These are phyloP conservation scores for Papilio demoleus DNA, from an alignment of 2,888 invertebrate species.

Conservation along the genomic window DNA sequence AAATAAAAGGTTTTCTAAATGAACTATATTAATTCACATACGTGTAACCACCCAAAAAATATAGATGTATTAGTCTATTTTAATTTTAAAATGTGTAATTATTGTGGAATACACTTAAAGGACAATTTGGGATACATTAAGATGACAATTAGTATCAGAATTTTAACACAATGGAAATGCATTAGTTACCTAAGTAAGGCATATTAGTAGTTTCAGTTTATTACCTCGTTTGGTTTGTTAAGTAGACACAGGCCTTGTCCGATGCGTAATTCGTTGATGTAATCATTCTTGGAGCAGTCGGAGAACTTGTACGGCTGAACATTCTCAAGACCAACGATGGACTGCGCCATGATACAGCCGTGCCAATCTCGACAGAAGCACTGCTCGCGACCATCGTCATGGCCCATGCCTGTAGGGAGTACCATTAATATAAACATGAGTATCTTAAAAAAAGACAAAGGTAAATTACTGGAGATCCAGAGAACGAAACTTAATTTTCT, in stretches of 20 bases:
- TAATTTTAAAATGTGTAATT: too few relatives aligned
- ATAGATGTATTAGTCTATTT: too few relatives aligned
- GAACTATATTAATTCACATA: too few relatives aligned
- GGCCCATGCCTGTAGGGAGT: slow-evolving; percentile 83
- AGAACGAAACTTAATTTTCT: neutral
- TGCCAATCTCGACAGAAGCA: slow-evolving; percentile 97
- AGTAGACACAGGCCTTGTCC: slow-evolving; percentile 96
- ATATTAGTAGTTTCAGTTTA: too few relatives aligned
- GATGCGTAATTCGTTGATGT: slow-evolving; percentile 92
- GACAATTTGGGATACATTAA: too few relatives aligned
- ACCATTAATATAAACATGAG: neutral
- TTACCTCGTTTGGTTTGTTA: slow-evolving; percentile 97
- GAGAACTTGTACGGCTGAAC: slow-evolving; percentile 99
- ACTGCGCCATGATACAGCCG: slow-evolving; percentile 97
- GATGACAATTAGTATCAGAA: too few relatives aligned
- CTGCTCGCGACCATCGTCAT: slow-evolving; percentile 95
- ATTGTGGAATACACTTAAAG: too few relatives aligned
- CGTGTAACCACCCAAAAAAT: too few relatives aligned
- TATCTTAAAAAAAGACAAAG: too few relatives aligned
- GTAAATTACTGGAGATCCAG: neutral
- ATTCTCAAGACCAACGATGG: slow-evolving; percentile 94
- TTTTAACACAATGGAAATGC: too few relatives aligned
- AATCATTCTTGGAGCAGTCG: slow-evolving; percentile 96
- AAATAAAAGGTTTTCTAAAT: neutral
- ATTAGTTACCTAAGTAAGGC: too few relatives aligned